Evolutionary conservation across 2,113 vertebrate species (phyloP).

Genomic region (Panthera leo): DNA sequence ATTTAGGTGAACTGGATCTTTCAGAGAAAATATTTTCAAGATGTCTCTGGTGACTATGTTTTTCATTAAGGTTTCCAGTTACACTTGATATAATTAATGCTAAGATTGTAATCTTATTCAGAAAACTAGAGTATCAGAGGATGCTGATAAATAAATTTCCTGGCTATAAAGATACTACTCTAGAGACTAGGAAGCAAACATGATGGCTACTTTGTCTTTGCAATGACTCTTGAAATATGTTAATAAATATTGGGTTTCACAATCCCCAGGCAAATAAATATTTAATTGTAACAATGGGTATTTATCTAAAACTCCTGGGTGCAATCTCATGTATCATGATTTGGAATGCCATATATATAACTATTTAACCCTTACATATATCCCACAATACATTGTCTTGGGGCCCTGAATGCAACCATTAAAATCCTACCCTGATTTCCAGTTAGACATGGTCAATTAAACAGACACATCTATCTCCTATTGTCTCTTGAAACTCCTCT

Average conservation of each 20-base stretch:
- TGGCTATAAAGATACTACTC: neutral
- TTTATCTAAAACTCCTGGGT: neutral
- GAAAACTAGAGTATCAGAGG: constrained; percentile 74
- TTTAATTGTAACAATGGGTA: constrained; percentile 29
- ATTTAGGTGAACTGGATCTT: constrained; percentile 77
- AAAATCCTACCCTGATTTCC: constrained; percentile 9
- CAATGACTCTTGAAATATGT: neutral
- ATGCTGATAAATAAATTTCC: constrained; percentile 68
- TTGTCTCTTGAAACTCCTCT: neutral
- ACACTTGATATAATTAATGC: constrained; percentile 84
- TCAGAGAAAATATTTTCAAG: constrained; percentile 81
- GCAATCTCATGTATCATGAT: neutral
- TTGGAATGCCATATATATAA: neutral
- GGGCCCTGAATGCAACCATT: neutral
- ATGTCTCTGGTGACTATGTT: constrained; percentile 79
- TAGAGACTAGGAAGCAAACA: constrained; percentile 35
- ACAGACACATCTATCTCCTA: neutral
- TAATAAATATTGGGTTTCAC: constrained; percentile 44
- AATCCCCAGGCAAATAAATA: constrained; percentile 47
- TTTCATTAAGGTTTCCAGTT: constrained; percentile 83
- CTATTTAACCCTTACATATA: neutral
- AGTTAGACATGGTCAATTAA: constrained; percentile 3
- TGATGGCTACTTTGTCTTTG: constrained; percentile 34
- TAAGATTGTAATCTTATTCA: constrained; percentile 84
- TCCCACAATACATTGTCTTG: neutral